A percentile compares a stretch with the other conserved stretches of the same genome.
phyloP scores from a whole-genome alignment of 2,888 invertebrate genomes.

The Chironomus tentans region DNA sequence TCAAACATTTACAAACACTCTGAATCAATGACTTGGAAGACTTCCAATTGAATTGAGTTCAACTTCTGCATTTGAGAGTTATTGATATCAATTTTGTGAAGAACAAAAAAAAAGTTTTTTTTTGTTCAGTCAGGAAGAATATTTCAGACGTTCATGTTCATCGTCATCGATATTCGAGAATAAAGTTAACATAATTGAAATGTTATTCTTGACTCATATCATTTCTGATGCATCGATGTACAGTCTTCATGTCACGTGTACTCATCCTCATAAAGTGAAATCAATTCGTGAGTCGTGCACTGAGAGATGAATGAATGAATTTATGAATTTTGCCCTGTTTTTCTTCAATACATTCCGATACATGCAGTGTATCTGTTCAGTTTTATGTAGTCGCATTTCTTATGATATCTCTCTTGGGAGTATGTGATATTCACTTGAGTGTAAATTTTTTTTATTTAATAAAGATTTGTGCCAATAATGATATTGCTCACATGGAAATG shows the following conservation, averaged over 20 bases:
- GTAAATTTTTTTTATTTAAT: conserved; percentile 20
- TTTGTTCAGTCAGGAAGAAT: no score
- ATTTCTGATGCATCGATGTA: background rate
- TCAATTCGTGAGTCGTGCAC: background rate
- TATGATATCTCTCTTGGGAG: background rate
- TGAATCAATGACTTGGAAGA: conserved; percentile 17
- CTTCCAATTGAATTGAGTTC: conserved; percentile 16
- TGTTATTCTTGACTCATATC: background rate
- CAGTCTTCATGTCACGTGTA: conserved; percentile 1
- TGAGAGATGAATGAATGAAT: background rate
- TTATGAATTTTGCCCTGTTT: background rate
- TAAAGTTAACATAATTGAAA: conserved; percentile 16
- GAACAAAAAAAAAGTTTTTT: no score
- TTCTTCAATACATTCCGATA: background rate
- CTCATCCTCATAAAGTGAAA: conserved; percentile 13
- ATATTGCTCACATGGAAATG: background rate
- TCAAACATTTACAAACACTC: background rate
- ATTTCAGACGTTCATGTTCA: no score
- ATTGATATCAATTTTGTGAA: background rate
- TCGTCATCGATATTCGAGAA: no score
- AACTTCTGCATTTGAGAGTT: background rate
- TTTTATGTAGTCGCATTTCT: background rate
- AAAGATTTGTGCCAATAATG: conserved; percentile 21
- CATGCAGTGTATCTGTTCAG: no score
- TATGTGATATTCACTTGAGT: conserved; percentile 3